These are phyloP conservation scores for Hybognathus amarus DNA, from an alignment of 2,797 vertebrate genomes.

Conservation along the genomic window DNA sequence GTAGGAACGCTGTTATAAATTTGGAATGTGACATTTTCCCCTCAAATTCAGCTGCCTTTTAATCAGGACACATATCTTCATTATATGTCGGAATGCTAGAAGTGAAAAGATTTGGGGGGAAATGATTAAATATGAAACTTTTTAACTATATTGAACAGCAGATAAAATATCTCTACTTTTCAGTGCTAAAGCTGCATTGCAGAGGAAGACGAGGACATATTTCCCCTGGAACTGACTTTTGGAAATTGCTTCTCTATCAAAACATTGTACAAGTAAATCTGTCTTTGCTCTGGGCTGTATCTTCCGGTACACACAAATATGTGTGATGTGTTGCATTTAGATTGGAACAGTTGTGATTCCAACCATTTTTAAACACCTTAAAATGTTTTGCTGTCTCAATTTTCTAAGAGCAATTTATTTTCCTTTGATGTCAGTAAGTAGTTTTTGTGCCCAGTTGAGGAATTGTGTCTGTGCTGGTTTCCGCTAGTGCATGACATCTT, in stretches of 20 bases:
- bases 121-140: conserved; percentile 46
- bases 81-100: conserved; percentile 13
- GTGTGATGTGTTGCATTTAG: conserved; percentile 70
- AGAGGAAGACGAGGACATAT: conserved; percentile 45
- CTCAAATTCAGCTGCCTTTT: not conserved
- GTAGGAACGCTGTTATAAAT: not conserved
- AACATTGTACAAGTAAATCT: conserved; percentile 69
- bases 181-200: conserved; percentile 44
- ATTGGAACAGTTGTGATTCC: conserved; percentile 61
- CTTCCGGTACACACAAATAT: conserved; percentile 56
- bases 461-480: conserved; percentile 54
- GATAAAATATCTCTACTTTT: conserved; percentile 55
- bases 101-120: conserved; percentile 27
- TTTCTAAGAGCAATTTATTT: conserved; percentile 66
- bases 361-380: conserved; percentile 63
- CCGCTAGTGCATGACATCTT: conserved; percentile 3
- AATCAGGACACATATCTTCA: conserved; percentile 21
- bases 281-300: conserved; percentile 57
- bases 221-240: conserved; percentile 58
- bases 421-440: conserved; percentile 74
- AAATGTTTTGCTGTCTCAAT: conserved; percentile 65
- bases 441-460: conserved; percentile 66
- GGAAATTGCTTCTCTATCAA: conserved; percentile 61
- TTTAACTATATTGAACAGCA: conserved; percentile 42
- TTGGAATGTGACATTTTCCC: not conserved